Evolutionary conservation across 2,113 vertebrate species (phyloP).

Genomic region (Zootoca vivipara): DNA sequence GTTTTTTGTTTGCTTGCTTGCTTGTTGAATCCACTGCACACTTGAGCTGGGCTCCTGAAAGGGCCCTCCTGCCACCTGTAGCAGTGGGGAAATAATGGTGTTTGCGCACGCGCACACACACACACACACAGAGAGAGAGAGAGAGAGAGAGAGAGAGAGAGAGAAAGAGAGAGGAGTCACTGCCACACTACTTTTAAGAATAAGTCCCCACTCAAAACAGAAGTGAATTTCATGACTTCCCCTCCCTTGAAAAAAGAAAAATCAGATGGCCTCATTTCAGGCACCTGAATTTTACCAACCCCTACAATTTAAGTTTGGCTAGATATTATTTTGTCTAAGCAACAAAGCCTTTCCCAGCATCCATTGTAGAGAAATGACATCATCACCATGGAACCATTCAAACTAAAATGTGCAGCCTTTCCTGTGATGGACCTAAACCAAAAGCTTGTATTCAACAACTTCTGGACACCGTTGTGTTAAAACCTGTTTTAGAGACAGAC

Average conservation of each 20-base stretch:
- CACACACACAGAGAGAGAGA: no score
- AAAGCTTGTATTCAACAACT: constrained; percentile 39
- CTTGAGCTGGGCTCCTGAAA: neutral
- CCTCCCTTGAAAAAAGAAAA: neutral
- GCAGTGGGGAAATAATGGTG: neutral
- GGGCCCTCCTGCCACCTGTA: neutral
- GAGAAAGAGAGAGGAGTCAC: neutral
- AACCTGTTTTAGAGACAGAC: constrained; percentile 26
- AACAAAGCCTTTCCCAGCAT: constrained; percentile 5
- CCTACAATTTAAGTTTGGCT: neutral
- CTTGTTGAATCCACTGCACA: no score
- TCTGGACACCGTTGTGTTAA: constrained; percentile 6
- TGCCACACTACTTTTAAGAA: neutral
- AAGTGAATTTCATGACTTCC: neutral
- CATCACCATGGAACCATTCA: neutral
- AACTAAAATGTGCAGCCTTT: neutral
- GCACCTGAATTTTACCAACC: neutral
- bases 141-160: no score
- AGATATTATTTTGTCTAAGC: neutral
- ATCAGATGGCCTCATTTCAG: neutral
- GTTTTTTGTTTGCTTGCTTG: no score
- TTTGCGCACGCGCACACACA: neutral
- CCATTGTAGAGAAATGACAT: neutral
- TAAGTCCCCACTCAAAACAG: neutral
- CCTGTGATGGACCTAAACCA: constrained; percentile 44